phyloP scores from a whole-genome alignment of 2,797 vertebrate species.

The Takifugu rubripes region DNA sequence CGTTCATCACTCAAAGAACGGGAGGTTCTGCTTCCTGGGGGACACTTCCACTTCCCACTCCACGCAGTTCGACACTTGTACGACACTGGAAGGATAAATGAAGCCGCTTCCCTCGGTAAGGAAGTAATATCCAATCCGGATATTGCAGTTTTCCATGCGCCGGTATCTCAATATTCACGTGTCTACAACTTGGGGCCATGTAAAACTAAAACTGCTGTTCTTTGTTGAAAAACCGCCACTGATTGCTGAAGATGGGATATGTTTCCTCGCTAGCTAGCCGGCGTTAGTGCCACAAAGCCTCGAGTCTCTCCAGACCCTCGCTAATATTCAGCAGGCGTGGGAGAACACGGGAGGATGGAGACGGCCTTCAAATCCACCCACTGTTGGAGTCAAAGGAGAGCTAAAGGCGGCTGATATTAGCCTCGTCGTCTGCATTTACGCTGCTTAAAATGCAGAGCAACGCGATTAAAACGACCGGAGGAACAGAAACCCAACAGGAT shows the following conservation, averaged over 20 bases:
- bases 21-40: constrained; percentile 39
- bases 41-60: constrained; percentile 33
- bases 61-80: constrained; percentile 35
- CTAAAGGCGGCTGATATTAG: constrained; percentile 53
- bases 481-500: constrained; percentile 52
- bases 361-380: constrained; percentile 28
- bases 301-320: constrained; percentile 18
- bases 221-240: constrained; percentile 13
- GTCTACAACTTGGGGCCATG: constrained; percentile 16
- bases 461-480: constrained; percentile 63
- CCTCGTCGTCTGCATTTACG: constrained; percentile 47
- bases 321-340: constrained; percentile 2
- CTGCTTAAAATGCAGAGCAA: constrained; percentile 51
- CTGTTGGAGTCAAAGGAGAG: constrained; percentile 43
- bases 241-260: constrained; percentile 17
- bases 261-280: constrained; percentile 23
- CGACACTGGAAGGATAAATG: constrained; percentile 25
- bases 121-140: constrained; percentile 30
- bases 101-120: constrained; percentile 5
- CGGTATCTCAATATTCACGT: constrained; percentile 29
- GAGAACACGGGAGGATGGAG: constrained; percentile 4
- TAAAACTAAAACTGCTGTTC: constrained; percentile 21
- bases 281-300: constrained; percentile 1
- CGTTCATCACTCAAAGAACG: constrained; percentile 50
- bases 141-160: constrained; percentile 18